Base-by-base conservation (phyloP, 2,113 vertebrate species). In the Salvelinus fontinalis region DNA sequence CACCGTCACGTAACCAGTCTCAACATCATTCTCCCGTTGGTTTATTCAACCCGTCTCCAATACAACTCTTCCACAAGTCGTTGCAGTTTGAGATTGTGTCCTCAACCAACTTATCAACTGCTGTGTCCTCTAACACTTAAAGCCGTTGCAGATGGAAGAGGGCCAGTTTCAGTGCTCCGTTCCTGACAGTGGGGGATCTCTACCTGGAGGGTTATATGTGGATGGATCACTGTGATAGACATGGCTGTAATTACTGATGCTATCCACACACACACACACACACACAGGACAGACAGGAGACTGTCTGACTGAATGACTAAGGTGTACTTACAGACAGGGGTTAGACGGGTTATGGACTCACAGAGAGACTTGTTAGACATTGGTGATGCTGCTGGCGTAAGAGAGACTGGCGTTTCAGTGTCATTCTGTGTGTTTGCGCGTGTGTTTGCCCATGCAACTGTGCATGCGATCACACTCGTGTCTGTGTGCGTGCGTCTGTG, bases 181-280 rank as follows among this genome's bases (percentile, higher is more conserved):
- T 78, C 59, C 20, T 80, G 73, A 78, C 84, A 70, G 79, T 57
- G 77, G 87, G 74, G 73, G 70, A 78, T 86, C 74, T 82, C 78
- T 79, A 78, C 84, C 82, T 74, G 44, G 72, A 79, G 69, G 69
- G 80, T 9, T 72, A 81, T 82, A 80, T 73, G 76, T 67, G 4
- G 79, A 87, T 78, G 67, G 81, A 85, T 79, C 82, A 69, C 67
- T 12, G 71, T 77, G 84, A 91, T 87, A 73, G 72, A 67, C 75
- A 85, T 84, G 29, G 27, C 39, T 74, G 71, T 92, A 85, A 91
- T 90, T 88, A 90, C 91, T 91, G 89, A 93, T 92, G 81, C 84
- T 89, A 89, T 90, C 89, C 83, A 54, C 29, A 44, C 39, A 44
- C 39, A 39, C 34, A 39, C 34, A n/a, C n/a, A n/a, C n/a, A 44